These are phyloP conservation scores for Cydia amplana DNA, from an alignment of 1,140 invertebrate species.

Conservation along the genomic window DNA sequence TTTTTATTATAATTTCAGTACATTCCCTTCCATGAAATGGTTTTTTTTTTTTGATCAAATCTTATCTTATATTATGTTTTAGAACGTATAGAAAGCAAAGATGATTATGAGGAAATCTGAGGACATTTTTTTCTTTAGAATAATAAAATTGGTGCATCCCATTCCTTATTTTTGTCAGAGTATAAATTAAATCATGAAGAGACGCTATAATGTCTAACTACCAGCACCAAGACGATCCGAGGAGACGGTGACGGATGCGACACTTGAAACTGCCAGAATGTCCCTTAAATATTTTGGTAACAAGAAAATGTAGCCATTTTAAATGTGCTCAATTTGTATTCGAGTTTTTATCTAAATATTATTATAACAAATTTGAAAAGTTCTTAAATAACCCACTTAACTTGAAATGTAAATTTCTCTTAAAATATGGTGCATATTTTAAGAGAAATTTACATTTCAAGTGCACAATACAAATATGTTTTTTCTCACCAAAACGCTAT, in stretches of 20 bases:
- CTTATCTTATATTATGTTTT: too few relatives aligned
- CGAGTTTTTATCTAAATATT: neutral
- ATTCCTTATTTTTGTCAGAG: neutral
- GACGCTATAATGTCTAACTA: neutral
- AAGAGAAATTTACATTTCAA: too few relatives aligned
- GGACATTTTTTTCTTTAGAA: neutral
- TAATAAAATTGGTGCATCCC: neutral
- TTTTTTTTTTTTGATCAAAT: too few relatives aligned
- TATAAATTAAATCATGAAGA: neutral
- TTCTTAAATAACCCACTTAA: too few relatives aligned
- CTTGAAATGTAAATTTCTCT: neutral
- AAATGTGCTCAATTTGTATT: neutral
- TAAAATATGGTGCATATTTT: too few relatives aligned
- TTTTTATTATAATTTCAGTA: too few relatives aligned
- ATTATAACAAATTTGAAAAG: too few relatives aligned
- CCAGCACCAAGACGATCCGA: neutral
- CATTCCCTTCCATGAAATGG: too few relatives aligned
- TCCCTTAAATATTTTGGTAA: neutral
- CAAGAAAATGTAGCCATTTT: neutral
- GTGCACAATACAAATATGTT: too few relatives aligned
- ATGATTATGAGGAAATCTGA: too few relatives aligned
- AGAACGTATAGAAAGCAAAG: too few relatives aligned
- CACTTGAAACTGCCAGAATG: neutral
- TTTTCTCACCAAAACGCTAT: too few relatives aligned
- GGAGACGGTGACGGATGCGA: neutral